These are phyloP conservation scores for Lophura nycthemera DNA, from an alignment of 2,113 vertebrate genomes.

Conservation along the genomic window DNA sequence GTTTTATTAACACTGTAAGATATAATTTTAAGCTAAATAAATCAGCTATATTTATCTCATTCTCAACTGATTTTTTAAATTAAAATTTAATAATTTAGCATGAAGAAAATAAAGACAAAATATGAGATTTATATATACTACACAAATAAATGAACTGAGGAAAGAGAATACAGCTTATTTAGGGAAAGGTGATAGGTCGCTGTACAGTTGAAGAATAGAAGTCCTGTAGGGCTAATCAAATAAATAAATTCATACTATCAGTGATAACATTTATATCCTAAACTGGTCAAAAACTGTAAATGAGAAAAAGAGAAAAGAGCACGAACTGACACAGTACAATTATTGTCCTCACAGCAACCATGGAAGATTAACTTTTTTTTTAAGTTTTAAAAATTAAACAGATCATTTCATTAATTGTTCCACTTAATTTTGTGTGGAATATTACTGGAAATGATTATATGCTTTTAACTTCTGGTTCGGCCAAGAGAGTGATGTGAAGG, in stretches of 20 bases:
- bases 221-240: not conserved
- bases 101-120: not conserved
- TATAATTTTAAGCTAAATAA: not conserved
- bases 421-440: not conserved
- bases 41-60: not conserved
- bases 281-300: not conserved
- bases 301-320: not conserved
- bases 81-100: not conserved
- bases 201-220: not conserved
- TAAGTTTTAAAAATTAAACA: not conserved
- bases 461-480: not conserved
- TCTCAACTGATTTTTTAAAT: not conserved
- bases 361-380: not conserved
- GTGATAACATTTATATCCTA: not conserved
- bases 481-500: not conserved
- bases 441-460: not conserved
- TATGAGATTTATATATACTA: not conserved
- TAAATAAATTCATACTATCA: not conserved
- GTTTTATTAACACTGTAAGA: not conserved
- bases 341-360: not conserved
- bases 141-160: not conserved
- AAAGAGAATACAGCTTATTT: not conserved
- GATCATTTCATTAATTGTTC: not conserved
- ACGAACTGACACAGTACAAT: not conserved
- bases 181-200: rapidly evolving